Conservation (phyloP, 1,140 invertebrate genomes). For the Plectrocnemia conspersa region DNA sequence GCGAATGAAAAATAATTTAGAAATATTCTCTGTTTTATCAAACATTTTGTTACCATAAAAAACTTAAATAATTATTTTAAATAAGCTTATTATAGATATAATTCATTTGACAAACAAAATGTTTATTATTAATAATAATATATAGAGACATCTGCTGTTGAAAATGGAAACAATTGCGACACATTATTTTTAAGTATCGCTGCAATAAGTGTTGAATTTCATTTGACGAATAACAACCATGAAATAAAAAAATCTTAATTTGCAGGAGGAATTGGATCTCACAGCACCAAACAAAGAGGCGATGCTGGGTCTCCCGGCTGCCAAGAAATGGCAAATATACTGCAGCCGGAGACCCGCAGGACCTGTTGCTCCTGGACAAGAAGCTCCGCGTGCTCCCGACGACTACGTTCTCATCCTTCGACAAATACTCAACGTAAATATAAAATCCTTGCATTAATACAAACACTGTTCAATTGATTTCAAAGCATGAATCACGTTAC, state of each 20-base stretch:
- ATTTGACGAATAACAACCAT: no score
- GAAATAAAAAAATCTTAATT: no score
- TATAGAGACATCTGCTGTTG: no score
- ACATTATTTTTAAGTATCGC: no score
- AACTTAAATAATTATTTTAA: background rate
- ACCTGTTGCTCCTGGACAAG: constrained; percentile 51
- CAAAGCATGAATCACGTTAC: no score
- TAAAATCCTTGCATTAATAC: no score
- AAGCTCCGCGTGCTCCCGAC: constrained; percentile 68
- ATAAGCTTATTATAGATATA: no score
- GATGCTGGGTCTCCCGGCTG: constrained; percentile 84
- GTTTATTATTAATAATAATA: no score
- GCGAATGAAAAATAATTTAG: background rate
- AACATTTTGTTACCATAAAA: background rate
- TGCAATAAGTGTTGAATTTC: no score
- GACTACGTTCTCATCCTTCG: constrained; percentile 83
- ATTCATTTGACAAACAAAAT: no score
- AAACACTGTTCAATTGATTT: no score
- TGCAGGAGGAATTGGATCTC: constrained; percentile 86
- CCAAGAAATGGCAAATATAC: constrained; percentile 98
- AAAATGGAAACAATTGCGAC: no score
- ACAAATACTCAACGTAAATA: constrained; percentile 69
- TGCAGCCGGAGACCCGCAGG: constrained; percentile 81
- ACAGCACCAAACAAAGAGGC: constrained; percentile 88
- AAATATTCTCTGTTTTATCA: background rate